phyloP scores from a whole-genome alignment of 2,113 vertebrate genomes.

The Muntiacus muntjak region DNA sequence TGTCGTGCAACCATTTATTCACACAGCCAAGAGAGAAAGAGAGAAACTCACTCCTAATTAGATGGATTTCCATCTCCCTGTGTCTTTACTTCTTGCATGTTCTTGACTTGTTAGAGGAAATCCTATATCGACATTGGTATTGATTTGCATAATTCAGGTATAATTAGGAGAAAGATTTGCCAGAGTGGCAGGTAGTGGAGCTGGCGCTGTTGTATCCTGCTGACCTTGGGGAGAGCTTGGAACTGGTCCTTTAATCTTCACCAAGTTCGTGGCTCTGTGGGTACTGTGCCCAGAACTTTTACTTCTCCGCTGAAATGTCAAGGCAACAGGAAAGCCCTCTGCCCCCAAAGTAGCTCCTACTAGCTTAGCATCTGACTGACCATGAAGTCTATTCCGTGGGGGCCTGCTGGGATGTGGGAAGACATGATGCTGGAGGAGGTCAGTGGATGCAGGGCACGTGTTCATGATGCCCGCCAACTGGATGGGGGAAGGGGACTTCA shows the following conservation, averaged over 20 bases:
- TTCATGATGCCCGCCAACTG: not conserved
- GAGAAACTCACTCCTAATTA: not conserved
- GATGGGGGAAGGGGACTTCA: not conserved
- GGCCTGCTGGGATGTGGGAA: not conserved
- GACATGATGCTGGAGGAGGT: not conserved
- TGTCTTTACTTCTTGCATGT: not conserved
- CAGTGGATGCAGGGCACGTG: not conserved
- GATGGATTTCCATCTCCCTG: not conserved
- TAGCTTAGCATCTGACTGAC: not conserved
- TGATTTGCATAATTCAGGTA: conserved; percentile 69
- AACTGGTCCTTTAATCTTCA: not conserved
- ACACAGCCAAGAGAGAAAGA: not conserved
- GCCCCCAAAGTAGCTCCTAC: not conserved
- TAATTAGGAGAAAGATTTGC: conserved; percentile 47
- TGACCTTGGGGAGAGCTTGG: conserved; percentile 3
- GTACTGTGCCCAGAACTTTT: not conserved
- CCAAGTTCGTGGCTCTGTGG: not conserved
- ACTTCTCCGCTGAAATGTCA: not conserved
- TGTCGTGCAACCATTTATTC: not conserved
- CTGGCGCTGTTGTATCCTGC: not conserved
- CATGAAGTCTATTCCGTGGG: rapidly evolving
- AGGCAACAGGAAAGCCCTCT: not conserved
- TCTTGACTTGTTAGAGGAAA: conserved; percentile 59
- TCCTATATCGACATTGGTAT: not conserved
- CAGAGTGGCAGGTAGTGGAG: not conserved